Percentiles rank a stretch among this genome's conserved stretches.
Evolutionary conservation across 2,113 vertebrate species (phyloP).

Genomic region (Ailuropoda melanoleuca): DNA sequence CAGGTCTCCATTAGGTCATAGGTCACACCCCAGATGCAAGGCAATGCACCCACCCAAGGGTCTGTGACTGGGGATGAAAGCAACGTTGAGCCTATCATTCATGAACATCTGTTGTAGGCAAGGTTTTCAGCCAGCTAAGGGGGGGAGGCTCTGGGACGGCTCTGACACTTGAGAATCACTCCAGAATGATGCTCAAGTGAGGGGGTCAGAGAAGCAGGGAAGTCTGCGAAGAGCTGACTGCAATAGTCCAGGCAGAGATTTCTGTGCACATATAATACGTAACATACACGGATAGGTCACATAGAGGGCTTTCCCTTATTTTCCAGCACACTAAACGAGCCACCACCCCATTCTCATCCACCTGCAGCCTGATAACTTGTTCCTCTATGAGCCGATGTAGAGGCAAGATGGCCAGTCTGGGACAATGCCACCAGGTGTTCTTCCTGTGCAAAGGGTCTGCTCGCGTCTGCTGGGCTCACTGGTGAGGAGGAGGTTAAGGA

Average conservation of each 20-base stretch:
- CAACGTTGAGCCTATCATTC: not conserved
- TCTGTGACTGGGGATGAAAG: not conserved
- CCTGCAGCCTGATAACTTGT: not conserved
- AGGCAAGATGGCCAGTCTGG: not conserved
- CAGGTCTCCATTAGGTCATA: constrained; percentile 48
- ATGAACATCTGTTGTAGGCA: not conserved
- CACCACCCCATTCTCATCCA: not conserved
- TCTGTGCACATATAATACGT: fast-evolving
- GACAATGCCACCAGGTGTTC: fast-evolving
- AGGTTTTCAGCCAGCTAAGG: not conserved
- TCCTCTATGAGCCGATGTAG: not conserved
- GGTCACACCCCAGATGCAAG: not conserved
- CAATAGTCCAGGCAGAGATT: not conserved
- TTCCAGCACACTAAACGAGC: not conserved
- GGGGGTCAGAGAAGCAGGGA: not conserved
- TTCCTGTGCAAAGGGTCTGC: not conserved
- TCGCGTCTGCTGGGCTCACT: not conserved
- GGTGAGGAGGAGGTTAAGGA: not conserved
- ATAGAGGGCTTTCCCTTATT: fast-evolving
- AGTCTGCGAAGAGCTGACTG: not conserved
- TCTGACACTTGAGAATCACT: not conserved
- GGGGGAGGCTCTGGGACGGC: too few relatives aligned
- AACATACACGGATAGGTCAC: fast-evolving
- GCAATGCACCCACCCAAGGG: not conserved
- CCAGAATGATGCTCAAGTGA: fast-evolving